These are phyloP conservation scores for Liasis olivaceus DNA, from an alignment of 2,797 vertebrate species.

Conservation along the genomic window DNA sequence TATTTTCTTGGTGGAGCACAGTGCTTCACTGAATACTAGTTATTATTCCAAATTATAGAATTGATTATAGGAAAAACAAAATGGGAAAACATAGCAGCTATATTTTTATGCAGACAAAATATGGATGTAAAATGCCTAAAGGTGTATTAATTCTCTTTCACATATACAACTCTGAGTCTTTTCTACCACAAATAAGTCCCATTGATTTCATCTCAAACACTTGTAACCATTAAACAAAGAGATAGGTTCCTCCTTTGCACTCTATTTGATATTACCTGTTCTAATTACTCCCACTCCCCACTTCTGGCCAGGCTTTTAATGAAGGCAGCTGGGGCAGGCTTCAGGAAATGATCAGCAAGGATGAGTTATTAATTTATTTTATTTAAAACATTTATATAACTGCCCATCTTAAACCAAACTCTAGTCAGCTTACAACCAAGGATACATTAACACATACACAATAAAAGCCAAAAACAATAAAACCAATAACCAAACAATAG, in stretches of 20 bases:
- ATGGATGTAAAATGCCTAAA: background rate
- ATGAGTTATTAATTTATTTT: too few relatives aligned
- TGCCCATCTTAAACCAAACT: too few relatives aligned
- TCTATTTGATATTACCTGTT: too few relatives aligned
- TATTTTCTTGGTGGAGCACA: background rate
- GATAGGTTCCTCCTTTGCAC: background rate
- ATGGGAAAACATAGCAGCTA: background rate
- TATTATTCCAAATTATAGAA: background rate
- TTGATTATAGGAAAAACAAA: background rate
- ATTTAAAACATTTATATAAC: too few relatives aligned
- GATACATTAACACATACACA: too few relatives aligned
- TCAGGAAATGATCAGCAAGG: too few relatives aligned
- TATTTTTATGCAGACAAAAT: background rate
- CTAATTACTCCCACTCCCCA: too few relatives aligned
- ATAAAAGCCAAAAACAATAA: too few relatives aligned
- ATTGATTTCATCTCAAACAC: background rate
- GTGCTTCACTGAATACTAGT: background rate
- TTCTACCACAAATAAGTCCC: background rate
- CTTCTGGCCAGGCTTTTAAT: too few relatives aligned
- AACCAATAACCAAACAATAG: too few relatives aligned
- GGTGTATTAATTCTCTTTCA: background rate
- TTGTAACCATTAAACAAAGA: background rate
- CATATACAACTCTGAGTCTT: background rate
- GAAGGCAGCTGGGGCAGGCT: too few relatives aligned
- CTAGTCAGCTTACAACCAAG: too few relatives aligned